These are phyloP conservation scores for Peromyscus eremicus DNA, from an alignment of 2,797 vertebrate genomes.

Conservation along the genomic window DNA sequence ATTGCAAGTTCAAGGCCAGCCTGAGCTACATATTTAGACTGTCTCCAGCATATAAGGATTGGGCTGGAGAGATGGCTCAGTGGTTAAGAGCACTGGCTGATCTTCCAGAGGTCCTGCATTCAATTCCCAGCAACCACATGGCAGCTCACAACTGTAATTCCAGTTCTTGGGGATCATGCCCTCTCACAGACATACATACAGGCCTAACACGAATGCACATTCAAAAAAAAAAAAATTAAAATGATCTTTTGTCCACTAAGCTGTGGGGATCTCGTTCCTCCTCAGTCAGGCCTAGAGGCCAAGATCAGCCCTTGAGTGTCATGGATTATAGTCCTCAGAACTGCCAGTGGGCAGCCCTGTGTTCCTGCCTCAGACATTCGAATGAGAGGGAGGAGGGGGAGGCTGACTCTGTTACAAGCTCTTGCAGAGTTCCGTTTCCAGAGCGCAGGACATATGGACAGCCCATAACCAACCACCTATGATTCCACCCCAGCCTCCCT, in stretches of 20 bases:
- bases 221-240: background rate
- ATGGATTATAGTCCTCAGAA: background rate
- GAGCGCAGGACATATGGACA: background rate
- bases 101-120: background rate
- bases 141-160: background rate
- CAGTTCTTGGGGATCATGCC: background rate
- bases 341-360: background rate
- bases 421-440: background rate
- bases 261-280: background rate
- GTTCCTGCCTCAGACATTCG: background rate
- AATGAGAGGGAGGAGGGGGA: background rate
- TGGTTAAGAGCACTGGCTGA: background rate
- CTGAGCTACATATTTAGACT: background rate
- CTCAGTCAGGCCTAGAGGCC: background rate
- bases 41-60: background rate
- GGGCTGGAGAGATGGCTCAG: background rate
- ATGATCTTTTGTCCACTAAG: too few species aligned
- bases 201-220: background rate
- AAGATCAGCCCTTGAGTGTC: background rate
- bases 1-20: background rate
- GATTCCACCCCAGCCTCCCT: background rate
- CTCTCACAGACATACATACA: background rate
- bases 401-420: background rate
- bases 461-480: background rate
- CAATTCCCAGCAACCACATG: background rate